Conservation (phyloP, 2,113 vertebrate species). For the Rhabdornis inornatus region DNA sequence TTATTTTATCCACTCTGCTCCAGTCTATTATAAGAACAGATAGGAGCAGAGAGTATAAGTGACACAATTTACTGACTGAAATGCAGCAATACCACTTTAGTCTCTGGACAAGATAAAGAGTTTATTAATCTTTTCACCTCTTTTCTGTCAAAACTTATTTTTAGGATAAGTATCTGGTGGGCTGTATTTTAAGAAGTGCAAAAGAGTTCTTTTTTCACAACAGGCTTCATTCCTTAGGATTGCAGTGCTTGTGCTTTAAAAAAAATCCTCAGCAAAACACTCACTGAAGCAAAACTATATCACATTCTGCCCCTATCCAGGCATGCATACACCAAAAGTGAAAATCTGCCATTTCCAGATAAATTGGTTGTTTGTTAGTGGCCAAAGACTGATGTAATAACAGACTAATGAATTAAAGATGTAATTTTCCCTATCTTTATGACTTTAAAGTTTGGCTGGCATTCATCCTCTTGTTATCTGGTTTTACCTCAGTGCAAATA, state of each 20-base stretch:
- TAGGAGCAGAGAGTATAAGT: not conserved
- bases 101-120: not conserved
- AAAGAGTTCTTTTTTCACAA: not conserved
- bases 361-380: not conserved
- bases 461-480: not conserved
- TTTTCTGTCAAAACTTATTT: not conserved
- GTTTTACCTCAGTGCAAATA: not conserved
- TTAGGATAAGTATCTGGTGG: not conserved
- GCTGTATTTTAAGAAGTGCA: not conserved
- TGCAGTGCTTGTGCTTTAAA: not conserved
- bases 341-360: conserved; percentile 17
- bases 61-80: not conserved
- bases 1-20: not conserved
- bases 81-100: not conserved
- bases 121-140: not conserved
- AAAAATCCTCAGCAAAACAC: not conserved
- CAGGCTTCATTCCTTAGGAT: not conserved
- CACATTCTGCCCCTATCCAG: not conserved
- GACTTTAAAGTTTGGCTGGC: not conserved
- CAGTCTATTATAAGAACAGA: not conserved
- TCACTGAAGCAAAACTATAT: not conserved
- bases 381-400: not conserved
- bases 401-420: not conserved
- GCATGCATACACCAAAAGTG: not conserved
- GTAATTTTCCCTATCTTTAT: not conserved